These are phyloP conservation scores for Corythaixoides concolor DNA, from an alignment of 2,113 vertebrate genomes.

Conservation along the genomic window DNA sequence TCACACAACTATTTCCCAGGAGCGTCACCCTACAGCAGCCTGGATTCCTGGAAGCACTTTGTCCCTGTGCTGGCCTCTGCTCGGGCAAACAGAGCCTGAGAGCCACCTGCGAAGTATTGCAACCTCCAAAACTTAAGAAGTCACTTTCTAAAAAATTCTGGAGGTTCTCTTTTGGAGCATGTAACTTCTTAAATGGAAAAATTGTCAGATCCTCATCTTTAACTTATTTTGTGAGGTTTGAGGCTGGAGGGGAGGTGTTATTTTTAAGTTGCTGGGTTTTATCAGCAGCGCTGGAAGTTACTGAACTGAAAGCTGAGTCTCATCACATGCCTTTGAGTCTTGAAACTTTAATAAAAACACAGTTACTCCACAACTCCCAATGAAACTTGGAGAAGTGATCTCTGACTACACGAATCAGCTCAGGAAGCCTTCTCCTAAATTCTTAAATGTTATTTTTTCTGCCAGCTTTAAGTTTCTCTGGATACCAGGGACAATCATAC, in stretches of 20 bases:
- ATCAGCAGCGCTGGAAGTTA: not conserved
- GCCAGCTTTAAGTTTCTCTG: not conserved
- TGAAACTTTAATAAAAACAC: slow-evolving; percentile 3
- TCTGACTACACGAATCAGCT: not conserved
- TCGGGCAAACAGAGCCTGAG: not conserved
- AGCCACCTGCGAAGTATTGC: not conserved
- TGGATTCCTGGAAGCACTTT: not conserved
- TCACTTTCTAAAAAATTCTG: not conserved
- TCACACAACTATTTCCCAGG: not conserved
- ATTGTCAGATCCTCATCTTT: not conserved
- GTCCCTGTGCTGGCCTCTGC: not conserved
- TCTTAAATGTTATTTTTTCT: not conserved
- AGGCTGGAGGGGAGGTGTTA: slow-evolving; percentile 39
- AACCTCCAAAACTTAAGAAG: not conserved
- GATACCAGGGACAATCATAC: not conserved
- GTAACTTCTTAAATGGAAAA: not conserved
- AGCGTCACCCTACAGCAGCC: not conserved
- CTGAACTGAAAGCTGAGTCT: slow-evolving; percentile 30
- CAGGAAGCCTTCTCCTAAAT: not conserved
- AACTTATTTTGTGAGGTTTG: not conserved
- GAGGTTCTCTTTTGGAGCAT: not conserved
- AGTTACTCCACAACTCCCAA: not conserved
- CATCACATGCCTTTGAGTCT: not conserved
- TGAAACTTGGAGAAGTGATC: not conserved
- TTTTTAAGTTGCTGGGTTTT: slow-evolving; percentile 1